Conservation (phyloP, 2,113 vertebrate genomes). For the Paedocypris sp. region DNA sequence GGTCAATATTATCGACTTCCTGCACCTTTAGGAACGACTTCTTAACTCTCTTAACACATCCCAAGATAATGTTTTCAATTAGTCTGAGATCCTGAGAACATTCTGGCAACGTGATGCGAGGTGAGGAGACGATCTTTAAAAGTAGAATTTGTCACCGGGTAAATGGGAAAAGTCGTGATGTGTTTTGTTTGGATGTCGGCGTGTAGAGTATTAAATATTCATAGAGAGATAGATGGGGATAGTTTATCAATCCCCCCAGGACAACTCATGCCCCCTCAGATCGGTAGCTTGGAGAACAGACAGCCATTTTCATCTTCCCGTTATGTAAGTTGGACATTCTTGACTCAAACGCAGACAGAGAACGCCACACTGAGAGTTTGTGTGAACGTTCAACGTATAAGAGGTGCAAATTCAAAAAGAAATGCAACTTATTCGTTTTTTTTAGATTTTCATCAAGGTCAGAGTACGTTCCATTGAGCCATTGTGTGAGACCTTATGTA, state of each 20-base stretch:
- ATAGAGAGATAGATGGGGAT: not conserved
- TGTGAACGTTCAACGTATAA: no score
- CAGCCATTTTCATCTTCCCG: not conserved
- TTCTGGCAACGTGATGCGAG: not conserved
- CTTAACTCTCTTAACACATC: not conserved
- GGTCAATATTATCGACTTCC: conserved; percentile 19
- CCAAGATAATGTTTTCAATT: conserved; percentile 7
- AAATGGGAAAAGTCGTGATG: not conserved
- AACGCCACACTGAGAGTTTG: no score
- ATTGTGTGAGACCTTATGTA: no score
- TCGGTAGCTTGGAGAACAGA: not conserved
- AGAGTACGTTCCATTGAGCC: no score
- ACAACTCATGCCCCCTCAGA: not conserved
- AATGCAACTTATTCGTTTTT: no score
- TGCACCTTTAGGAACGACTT: not conserved
- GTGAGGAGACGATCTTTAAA: not conserved
- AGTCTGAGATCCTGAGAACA: not conserved
- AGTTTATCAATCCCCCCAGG: not conserved
- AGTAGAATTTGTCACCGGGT: not conserved
- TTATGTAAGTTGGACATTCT: no score
- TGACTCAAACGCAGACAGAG: no score
- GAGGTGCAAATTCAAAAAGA: no score
- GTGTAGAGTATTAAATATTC: conserved; percentile 3
- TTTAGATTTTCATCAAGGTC: no score
- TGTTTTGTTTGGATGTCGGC: not conserved